phyloP scores from a whole-genome alignment of 2,113 vertebrate species.

The Copsychus sechellarum region DNA sequence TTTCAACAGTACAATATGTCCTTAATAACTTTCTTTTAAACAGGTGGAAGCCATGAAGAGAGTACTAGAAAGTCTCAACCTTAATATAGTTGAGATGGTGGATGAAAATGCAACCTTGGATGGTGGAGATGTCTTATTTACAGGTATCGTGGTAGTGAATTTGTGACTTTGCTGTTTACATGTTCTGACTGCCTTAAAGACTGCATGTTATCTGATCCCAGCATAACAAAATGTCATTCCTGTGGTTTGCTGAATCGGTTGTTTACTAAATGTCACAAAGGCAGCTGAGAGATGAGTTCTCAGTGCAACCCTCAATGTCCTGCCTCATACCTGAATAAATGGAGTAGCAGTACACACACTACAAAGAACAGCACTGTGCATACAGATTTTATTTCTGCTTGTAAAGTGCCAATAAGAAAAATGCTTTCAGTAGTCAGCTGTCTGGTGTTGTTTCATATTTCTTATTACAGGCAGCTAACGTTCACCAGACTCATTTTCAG shows the following conservation, averaged over 20 bases:
- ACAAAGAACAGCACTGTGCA: slow-evolving; percentile 32
- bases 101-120: slow-evolving; percentile 93
- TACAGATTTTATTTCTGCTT: slow-evolving; percentile 46
- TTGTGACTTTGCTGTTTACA: neutral
- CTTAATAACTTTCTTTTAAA: slow-evolving; percentile 49
- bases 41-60: slow-evolving; percentile 87
- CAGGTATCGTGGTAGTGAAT: slow-evolving; percentile 76
- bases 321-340: slow-evolving; percentile 34
- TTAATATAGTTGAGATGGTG: slow-evolving; percentile 93
- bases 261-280: slow-evolving; percentile 10
- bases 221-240: neutral
- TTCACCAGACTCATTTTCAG: slow-evolving; percentile 4
- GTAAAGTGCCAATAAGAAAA: slow-evolving; percentile 28
- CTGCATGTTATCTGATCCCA: neutral
- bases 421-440: slow-evolving; percentile 16
- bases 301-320: neutral
- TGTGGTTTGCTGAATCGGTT: slow-evolving; percentile 2
- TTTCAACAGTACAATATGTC: neutral
- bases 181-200: neutral
- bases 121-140: slow-evolving; percentile 96
- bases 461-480: neutral
- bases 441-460: neutral
- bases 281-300: neutral
- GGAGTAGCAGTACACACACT: slow-evolving; percentile 23
- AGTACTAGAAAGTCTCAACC: slow-evolving; percentile 83